phyloP scores from a whole-genome alignment of 2,888 invertebrate genomes.

The Carcina quercana region DNA sequence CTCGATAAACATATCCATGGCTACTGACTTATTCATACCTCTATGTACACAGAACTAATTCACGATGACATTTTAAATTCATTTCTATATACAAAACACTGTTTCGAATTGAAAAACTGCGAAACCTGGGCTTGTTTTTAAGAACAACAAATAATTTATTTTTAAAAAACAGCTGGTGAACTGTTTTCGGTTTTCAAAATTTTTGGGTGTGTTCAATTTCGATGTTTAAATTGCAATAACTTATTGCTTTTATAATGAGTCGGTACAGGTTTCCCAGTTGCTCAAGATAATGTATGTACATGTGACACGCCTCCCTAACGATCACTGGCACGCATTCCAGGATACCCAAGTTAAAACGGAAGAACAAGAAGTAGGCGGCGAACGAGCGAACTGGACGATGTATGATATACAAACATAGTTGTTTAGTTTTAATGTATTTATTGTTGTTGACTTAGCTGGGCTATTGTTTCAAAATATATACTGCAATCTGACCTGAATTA shows the following conservation, averaged over 20 bases:
- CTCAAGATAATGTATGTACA: slow-evolving; percentile 16
- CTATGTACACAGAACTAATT: slow-evolving; percentile 41
- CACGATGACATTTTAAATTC: slow-evolving; percentile 17
- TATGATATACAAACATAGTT: slow-evolving; percentile 57
- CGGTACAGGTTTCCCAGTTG: slow-evolving; percentile 16
- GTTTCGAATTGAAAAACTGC: no score
- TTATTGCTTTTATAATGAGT: no score
- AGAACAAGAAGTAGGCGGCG: slow-evolving; percentile 61
- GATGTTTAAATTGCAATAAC: no score
- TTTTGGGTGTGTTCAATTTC: no score
- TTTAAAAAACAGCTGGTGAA: no score
- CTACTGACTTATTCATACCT: no score
- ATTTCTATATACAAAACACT: no score
- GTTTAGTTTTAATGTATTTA: slow-evolving; percentile 59
- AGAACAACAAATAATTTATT: no score
- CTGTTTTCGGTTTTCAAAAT: no score
- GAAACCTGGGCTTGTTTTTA: no score
- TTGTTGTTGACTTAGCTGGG: slow-evolving; percentile 27
- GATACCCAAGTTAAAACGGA: slow-evolving; percentile 69
- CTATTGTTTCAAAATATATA: slow-evolving; percentile 22
- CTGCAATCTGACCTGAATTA: no score
- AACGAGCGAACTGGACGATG: slow-evolving; percentile 56
- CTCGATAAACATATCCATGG: no score
- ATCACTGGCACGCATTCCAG: slow-evolving; percentile 64
- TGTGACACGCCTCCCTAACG: slow-evolving; percentile 41